These are phyloP conservation scores for Melanotaenia nigrans DNA, from an alignment of 2,797 vertebrate species.

Conservation along the genomic window DNA sequence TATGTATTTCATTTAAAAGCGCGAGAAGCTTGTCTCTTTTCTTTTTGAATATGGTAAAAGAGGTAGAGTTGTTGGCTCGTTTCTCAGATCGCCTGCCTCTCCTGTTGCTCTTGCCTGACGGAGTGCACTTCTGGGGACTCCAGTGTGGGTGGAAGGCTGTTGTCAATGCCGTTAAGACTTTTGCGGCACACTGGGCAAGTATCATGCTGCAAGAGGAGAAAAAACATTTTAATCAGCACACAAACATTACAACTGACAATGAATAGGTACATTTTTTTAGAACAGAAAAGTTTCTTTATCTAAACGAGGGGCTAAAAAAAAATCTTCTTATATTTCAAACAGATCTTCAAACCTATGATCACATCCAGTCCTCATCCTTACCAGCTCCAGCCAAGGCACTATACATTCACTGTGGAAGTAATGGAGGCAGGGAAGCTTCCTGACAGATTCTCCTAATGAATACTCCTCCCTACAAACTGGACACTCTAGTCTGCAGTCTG, in stretches of 20 bases:
- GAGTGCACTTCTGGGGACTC: slow-evolving; percentile 68
- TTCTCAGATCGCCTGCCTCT: slow-evolving; percentile 86
- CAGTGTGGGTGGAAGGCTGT: slow-evolving; percentile 76
- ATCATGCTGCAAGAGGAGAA: slow-evolving; percentile 84
- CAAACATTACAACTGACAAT: background rate
- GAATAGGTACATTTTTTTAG: background rate
- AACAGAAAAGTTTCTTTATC: slow-evolving; percentile 6
- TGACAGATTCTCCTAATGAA: slow-evolving; percentile 84
- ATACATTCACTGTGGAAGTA: slow-evolving; percentile 93
- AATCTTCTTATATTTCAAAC: slow-evolving; percentile 26
- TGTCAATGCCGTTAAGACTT: slow-evolving; percentile 90
- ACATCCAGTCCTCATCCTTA: slow-evolving; percentile 72
- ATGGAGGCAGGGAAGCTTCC: slow-evolving; percentile 92
- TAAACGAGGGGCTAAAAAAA: background rate
- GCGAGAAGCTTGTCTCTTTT: slow-evolving; percentile 22
- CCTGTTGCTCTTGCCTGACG: slow-evolving; percentile 78
- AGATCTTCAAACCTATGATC: slow-evolving; percentile 24
- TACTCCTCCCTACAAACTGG: slow-evolving; percentile 93
- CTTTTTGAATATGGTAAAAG: slow-evolving; percentile 33
- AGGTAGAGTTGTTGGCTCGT: slow-evolving; percentile 25
- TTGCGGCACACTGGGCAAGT: slow-evolving; percentile 94
- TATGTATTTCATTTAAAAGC: slow-evolving; percentile 47
- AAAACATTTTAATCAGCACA: background rate
- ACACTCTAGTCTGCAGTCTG: slow-evolving; percentile 85
- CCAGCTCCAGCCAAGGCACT: slow-evolving; percentile 94